Conservation (phyloP, 2,113 vertebrate species). For the Raja brachyura region DNA sequence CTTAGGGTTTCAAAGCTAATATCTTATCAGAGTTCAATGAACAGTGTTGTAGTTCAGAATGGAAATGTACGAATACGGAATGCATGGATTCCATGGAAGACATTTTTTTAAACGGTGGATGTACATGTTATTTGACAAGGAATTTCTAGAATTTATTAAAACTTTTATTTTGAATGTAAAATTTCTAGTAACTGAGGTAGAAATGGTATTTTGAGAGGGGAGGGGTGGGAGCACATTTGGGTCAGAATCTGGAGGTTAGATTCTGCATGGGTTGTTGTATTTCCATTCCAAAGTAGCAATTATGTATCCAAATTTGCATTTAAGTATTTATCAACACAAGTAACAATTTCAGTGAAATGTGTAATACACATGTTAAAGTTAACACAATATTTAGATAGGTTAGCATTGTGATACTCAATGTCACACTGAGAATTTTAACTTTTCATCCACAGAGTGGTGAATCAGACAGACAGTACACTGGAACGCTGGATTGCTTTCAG, state of each 20-base stretch:
- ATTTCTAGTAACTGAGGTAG: too few species aligned
- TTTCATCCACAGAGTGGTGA: slow-evolving; percentile 44
- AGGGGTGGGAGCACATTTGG: background rate
- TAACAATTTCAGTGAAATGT: background rate
- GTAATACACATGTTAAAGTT: background rate
- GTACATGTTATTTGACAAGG: background rate
- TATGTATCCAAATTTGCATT: background rate
- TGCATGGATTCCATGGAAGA: background rate
- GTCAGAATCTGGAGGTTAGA: background rate
- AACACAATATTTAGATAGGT: background rate
- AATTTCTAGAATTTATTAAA: background rate
- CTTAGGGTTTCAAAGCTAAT: too few species aligned
- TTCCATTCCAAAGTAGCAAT: background rate
- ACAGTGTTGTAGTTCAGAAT: background rate
- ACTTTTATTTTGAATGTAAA: background rate
- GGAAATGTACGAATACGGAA: background rate
- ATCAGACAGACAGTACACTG: slow-evolving; percentile 45
- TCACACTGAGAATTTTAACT: slow-evolving; percentile 33
- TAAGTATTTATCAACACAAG: background rate
- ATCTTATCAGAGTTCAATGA: background rate
- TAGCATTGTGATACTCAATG: background rate
- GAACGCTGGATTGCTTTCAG: slow-evolving; percentile 48
- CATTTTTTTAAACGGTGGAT: too few species aligned
- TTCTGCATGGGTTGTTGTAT: background rate
- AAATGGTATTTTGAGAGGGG: background rate